Evolutionary conservation across 23 tunicate species (phyloP).

Genomic region (Styela clava): DNA sequence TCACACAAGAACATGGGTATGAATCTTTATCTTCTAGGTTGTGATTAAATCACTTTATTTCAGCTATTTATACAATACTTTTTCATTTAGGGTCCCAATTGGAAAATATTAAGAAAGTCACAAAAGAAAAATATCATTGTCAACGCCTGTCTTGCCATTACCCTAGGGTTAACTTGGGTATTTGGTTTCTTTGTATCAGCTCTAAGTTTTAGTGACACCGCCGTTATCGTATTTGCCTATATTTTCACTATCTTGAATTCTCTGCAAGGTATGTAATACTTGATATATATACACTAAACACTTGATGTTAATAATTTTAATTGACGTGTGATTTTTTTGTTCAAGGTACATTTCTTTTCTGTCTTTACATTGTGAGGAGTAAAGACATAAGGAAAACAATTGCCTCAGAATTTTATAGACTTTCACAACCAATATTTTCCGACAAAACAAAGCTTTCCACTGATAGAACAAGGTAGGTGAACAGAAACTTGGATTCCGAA

Average conservation of each 20-base stretch:
- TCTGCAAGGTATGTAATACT: slow-evolving; percentile 10
- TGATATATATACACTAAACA: not conserved
- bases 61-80: not conserved
- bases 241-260: slow-evolving; percentile 24
- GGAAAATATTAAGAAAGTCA: not conserved
- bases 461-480: too few species aligned
- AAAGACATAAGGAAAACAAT: not conserved
- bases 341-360: not conserved
- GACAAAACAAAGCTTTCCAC: too few species aligned
- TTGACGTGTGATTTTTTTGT: not conserved
- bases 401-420: not conserved
- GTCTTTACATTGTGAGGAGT: not conserved
- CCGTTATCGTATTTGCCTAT: slow-evolving; percentile 14
- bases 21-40: not conserved
- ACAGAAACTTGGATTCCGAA: too few species aligned
- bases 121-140: not conserved
- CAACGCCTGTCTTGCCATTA: not conserved
- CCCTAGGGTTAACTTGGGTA: slow-evolving; percentile 27
- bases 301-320: not conserved
- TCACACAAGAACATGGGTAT: not conserved
- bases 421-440: not conserved
- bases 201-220: not conserved
- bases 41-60: not conserved
- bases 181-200: slow-evolving; percentile 6
- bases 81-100: not conserved